Evolutionary conservation across 2,113 vertebrate species (phyloP).

Genomic region (Spizaetus ornatus): DNA sequence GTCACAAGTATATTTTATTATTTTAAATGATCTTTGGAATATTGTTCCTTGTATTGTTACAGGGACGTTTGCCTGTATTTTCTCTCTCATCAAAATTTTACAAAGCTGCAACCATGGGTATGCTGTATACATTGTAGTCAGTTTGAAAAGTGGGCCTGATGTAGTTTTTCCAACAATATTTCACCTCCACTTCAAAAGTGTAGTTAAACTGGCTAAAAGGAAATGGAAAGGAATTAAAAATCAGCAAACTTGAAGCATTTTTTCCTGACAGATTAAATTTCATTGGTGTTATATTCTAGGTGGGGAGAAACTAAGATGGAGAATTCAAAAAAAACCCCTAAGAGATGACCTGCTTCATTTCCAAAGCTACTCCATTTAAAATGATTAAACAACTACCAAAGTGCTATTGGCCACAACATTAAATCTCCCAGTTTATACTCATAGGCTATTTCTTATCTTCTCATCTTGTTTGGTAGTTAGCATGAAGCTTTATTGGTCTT

Average conservation of each 20-base stretch:
- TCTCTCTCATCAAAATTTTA: slow-evolving; percentile 24
- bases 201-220: background rate
- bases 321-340: background rate
- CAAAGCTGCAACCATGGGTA: background rate
- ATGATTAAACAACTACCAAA: background rate
- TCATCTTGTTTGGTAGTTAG: background rate
- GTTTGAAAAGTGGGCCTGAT: slow-evolving; percentile 10
- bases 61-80: background rate
- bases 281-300: background rate
- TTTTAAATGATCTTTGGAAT: slow-evolving; percentile 24
- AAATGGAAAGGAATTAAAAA: slow-evolving; percentile 6
- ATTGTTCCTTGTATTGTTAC: background rate
- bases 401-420: background rate
- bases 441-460: background rate
- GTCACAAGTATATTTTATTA: slow-evolving; percentile 26
- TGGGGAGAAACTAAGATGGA: background rate
- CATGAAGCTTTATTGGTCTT: background rate
- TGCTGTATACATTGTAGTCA: background rate
- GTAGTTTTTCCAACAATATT: slow-evolving; percentile 48
- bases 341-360: background rate
- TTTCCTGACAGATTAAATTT: background rate
- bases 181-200: background rate
- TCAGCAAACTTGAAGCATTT: background rate
- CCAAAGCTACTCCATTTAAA: background rate
- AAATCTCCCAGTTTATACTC: background rate